Evolutionary conservation across 2,888 invertebrate genomes (phyloP), one percentile per base, ranked within the genome.

Genomic region (Pachliopta kotzebuea): DNA sequence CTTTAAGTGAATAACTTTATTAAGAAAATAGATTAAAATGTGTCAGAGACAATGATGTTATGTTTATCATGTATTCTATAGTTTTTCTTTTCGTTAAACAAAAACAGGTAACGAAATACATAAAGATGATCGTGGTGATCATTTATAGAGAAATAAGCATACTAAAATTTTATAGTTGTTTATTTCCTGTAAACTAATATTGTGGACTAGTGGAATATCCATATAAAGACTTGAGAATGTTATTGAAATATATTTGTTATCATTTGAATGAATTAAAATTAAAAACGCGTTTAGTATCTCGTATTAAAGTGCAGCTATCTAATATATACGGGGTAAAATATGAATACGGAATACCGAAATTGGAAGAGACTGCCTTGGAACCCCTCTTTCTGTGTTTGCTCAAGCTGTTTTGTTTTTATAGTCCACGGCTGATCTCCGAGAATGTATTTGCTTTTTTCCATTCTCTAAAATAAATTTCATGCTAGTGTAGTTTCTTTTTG

Each of bases 331-430:
- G 1, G 4, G 20, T 23, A 56, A 37, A 56, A 14, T 65, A 65
- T 65, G 59, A 66, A 66, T 56, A 60, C 56, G 56, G 59, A 63
- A 62, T 55, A 74, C 76, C 76, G 75, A 76, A 78, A 78, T 77
- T 78, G 77, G 79, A 80, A 79, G 76, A 69, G 74, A 62, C 67
- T 71, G 67, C 68, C 75, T 73, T 71, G 68, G 68, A 71, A 9
- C 72, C 68, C 70, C 76, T 72, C 79, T 79, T 79, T 42, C 55
- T 6, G 45, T 83, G 74, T 83, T 82, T 81, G 78, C 74, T 69
- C 74, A 72, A 69, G 71, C 75, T 70, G 77, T 74, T 72, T 72
- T 83, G 80, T 83, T 81, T 77, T 81, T 76, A 75, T 80, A 80
- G 80, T 77, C 74, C 76, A 76, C 75, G 73, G 73, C 73, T 71